Percentiles rank a stretch among this genome's conserved stretches.
Evolutionary conservation across 2,797 vertebrate species (phyloP).

Genomic region (Melanotaenia parkinsoni): DNA sequence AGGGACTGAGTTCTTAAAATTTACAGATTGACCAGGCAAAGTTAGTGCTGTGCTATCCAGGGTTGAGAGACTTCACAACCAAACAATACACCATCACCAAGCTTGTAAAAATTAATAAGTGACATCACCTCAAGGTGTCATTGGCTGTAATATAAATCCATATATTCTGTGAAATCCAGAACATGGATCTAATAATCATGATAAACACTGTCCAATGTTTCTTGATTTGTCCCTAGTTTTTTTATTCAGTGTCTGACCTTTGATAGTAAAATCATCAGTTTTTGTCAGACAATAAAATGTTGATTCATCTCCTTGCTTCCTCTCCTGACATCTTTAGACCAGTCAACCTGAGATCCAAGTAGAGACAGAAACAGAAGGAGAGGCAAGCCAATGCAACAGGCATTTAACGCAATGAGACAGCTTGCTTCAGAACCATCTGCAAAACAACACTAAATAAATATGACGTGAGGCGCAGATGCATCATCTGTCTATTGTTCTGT

Average conservation of each 20-base stretch:
- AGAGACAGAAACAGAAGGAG: not conserved
- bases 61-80: conserved; percentile 23
- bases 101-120: conserved; percentile 45
- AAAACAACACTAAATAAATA: not conserved
- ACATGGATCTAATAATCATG: conserved; percentile 18
- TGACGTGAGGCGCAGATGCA: conserved; percentile 10
- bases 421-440: not conserved
- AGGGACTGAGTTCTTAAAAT: conserved; percentile 12
- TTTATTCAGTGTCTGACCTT: conserved; percentile 12
- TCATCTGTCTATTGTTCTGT: not conserved
- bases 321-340: not conserved
- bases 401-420: conserved; percentile 6
- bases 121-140: conserved; percentile 20
- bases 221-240: not conserved
- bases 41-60: conserved; percentile 5
- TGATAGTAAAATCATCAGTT: not conserved
- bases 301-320: not conserved
- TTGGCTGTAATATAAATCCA: conserved; percentile 16
- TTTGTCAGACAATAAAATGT: not conserved
- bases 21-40: conserved; percentile 24
- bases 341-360: not conserved
- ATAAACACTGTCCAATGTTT: conserved; percentile 19
- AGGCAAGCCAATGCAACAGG: not conserved
- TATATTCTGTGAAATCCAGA: conserved; percentile 11
- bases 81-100: conserved; percentile 39